phyloP scores from a whole-genome alignment of 2,113 vertebrate genomes.

The Cnemophilus loriae region DNA sequence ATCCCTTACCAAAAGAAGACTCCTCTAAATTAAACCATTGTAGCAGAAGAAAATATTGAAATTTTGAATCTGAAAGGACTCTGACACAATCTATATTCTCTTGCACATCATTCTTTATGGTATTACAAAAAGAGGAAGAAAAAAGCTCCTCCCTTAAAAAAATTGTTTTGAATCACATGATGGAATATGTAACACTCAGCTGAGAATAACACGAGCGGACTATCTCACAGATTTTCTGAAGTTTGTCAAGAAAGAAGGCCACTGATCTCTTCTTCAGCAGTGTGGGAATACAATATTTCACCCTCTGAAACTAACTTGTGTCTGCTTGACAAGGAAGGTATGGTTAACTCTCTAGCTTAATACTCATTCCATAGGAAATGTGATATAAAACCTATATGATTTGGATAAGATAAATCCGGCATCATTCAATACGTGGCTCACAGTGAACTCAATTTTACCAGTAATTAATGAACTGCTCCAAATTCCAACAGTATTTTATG shows the following conservation, averaged over 20 bases:
- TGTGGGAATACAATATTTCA: background rate
- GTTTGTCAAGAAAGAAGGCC: background rate
- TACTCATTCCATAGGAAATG: background rate
- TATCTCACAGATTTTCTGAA: background rate
- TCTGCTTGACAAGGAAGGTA: background rate
- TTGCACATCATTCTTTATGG: slow-evolving; percentile 23
- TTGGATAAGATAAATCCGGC: background rate
- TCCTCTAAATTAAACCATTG: slow-evolving; percentile 75
- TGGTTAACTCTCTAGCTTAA: background rate
- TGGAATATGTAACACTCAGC: background rate
- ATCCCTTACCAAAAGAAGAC: slow-evolving; percentile 64
- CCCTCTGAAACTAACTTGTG: background rate
- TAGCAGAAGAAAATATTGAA: slow-evolving; percentile 71
- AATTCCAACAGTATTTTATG: background rate
- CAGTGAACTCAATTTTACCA: background rate
- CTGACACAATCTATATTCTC: slow-evolving; percentile 2
- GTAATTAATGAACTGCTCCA: background rate
- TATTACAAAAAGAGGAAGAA: background rate
- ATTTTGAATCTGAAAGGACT: slow-evolving; percentile 65
- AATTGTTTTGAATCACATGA: slow-evolving; percentile 3
- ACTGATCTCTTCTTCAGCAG: background rate
- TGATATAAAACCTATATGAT: background rate
- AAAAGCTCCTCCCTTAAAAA: background rate
- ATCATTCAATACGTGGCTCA: background rate
- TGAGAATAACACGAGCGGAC: background rate